Evolutionary conservation across 2,113 vertebrate genomes (phyloP).

Genomic region (Malurus elegans): DNA sequence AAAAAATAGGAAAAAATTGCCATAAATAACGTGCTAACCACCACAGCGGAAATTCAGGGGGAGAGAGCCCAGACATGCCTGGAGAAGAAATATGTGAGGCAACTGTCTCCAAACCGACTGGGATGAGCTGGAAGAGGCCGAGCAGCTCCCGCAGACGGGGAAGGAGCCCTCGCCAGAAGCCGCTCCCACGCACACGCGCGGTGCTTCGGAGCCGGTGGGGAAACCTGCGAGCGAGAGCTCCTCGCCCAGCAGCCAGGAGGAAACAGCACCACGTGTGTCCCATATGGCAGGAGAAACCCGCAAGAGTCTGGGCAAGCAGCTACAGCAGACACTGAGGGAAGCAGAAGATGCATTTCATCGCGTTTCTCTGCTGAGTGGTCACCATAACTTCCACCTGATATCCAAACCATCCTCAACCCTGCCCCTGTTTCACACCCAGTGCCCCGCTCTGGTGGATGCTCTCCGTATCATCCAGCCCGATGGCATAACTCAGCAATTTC

Average conservation of each 20-base stretch:
- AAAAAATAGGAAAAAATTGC: neutral
- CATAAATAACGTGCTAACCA: constrained; percentile 7
- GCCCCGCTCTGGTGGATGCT: neutral
- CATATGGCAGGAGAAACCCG: neutral
- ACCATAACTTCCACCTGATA: neutral
- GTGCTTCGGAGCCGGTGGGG: neutral
- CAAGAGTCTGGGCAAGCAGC: neutral
- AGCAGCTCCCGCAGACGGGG: neutral
- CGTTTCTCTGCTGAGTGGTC: neutral
- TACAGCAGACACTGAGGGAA: neutral
- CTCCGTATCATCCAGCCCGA: neutral
- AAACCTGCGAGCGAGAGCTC: neutral
- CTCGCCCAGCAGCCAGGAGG: neutral
- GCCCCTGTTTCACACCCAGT: neutral
- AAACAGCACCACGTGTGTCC: neutral
- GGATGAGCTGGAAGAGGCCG: constrained; percentile 23
- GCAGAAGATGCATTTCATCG: neutral
- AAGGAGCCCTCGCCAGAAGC: neutral
- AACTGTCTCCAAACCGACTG: neutral
- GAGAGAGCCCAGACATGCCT: neutral
- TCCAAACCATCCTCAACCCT: neutral
- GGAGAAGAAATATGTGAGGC: neutral
- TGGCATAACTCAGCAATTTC: constrained; percentile 57
- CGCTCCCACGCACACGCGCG: neutral
- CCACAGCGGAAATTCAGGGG: neutral